Percentiles rank a stretch among this genome's conserved stretches.
Conservation (phyloP, 2,113 vertebrate species). For the Ramphastos sulfuratus region DNA sequence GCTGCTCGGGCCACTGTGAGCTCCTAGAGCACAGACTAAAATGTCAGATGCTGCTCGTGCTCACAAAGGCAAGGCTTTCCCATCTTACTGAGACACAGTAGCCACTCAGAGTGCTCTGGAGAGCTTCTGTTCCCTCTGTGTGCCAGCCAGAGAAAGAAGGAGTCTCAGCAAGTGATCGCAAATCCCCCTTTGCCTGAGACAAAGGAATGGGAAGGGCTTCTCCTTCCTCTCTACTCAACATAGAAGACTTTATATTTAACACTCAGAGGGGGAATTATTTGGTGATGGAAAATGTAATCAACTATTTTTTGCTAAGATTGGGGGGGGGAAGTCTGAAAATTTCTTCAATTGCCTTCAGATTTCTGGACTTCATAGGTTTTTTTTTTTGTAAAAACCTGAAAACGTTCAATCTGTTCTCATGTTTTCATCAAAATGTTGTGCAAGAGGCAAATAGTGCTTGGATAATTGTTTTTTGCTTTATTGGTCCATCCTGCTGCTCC, state of each 20-base stretch:
- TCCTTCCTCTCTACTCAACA: background rate
- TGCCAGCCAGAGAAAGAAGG: background rate
- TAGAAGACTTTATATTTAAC: background rate
- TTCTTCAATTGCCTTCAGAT: background rate
- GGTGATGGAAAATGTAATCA: background rate
- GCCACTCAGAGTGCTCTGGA: background rate
- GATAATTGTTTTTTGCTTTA: conserved; percentile 33
- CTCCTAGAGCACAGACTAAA: background rate
- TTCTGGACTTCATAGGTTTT: background rate
- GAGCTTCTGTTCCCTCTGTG: background rate
- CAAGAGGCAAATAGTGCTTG: conserved; percentile 28
- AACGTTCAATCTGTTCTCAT: conserved; percentile 29
- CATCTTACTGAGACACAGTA: background rate
- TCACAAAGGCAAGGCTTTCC: background rate
- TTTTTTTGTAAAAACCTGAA: background rate
- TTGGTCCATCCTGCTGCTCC: background rate
- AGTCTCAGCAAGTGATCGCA: background rate
- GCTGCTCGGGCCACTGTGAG: background rate
- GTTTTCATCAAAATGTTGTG: conserved; percentile 31
- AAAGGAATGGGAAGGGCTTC: background rate
- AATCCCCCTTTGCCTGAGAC: background rate
- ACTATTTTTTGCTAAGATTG: background rate
- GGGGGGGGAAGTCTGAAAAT: background rate
- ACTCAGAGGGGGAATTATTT: background rate
- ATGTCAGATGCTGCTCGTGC: background rate